Conservation (phyloP, 2,888 invertebrate genomes). For the Onchidella celtica region DNA sequence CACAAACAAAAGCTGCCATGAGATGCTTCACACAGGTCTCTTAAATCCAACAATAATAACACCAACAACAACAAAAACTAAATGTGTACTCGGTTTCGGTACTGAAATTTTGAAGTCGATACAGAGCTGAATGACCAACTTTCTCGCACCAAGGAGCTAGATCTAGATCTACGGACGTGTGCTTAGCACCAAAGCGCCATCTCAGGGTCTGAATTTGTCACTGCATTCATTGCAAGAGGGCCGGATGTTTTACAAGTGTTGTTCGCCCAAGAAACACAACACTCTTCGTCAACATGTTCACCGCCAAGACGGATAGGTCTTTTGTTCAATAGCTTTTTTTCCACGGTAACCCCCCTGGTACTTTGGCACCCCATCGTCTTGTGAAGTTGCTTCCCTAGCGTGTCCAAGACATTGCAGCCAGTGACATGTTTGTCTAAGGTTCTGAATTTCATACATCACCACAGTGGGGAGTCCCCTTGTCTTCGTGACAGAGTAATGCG, state of each 20-base stretch:
- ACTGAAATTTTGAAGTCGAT: too few species aligned
- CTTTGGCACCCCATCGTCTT: background rate
- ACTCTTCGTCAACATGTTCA: background rate
- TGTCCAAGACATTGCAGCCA: background rate
- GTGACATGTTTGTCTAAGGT: conserved; percentile 29
- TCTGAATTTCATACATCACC: background rate
- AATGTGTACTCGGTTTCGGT: too few species aligned
- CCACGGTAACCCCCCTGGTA: background rate
- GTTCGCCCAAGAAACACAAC: background rate
- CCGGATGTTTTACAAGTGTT: background rate
- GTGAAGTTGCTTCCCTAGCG: background rate
- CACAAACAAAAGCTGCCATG: too few species aligned
- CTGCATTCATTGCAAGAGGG: conserved; percentile 11
- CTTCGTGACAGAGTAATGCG: background rate
- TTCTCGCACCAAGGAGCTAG: too few species aligned
- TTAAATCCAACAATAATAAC: too few species aligned
- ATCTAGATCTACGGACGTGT: too few species aligned
- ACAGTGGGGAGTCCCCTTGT: background rate
- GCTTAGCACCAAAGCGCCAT: too few species aligned
- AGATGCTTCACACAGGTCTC: too few species aligned
- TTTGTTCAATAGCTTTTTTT: background rate
- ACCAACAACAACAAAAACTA: too few species aligned
- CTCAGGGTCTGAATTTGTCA: background rate
- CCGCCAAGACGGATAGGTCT: background rate
- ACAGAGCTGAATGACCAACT: too few species aligned